phyloP scores from a whole-genome alignment of 2,888 invertebrate genomes.

The Tachina grossa region DNA sequence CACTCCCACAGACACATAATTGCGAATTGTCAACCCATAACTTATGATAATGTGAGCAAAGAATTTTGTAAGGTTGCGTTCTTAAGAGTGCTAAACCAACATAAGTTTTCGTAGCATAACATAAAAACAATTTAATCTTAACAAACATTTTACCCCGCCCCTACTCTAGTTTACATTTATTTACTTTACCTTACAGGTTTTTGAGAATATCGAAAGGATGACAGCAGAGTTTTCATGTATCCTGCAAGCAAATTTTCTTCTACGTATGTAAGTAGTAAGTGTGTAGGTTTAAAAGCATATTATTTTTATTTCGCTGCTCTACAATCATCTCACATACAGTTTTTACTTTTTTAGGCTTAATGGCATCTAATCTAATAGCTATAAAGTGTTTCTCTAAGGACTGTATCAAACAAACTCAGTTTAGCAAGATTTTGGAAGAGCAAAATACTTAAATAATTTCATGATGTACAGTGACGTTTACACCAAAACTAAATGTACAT shows the following conservation, averaged over 20 bases:
- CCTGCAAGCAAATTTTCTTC: neutral
- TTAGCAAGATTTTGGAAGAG: no score
- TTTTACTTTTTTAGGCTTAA: no score
- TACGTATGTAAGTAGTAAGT: no score
- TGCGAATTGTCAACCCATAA: conserved; percentile 46
- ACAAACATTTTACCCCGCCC: neutral
- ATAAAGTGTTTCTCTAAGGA: no score
- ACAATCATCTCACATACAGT: no score
- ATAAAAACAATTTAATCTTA: conserved; percentile 28
- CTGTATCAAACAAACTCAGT: no score
- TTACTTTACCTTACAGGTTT: neutral
- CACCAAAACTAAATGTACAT: no score
- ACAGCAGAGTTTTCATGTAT: conserved; percentile 9
- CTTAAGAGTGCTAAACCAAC: conserved; percentile 7
- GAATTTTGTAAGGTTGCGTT: neutral
- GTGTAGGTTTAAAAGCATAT: no score
- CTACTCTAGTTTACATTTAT: neutral
- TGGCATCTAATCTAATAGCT: no score
- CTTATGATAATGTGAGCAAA: conserved; percentile 19
- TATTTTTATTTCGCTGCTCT: no score
- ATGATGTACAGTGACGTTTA: no score
- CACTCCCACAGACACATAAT: neutral
- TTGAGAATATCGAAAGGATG: neutral
- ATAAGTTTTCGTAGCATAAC: conserved; percentile 40
- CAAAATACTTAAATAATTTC: no score